Percentiles rank a stretch among this genome's conserved stretches.
Conservation (phyloP, 2,888 invertebrate species). For the Conus canariensis region DNA sequence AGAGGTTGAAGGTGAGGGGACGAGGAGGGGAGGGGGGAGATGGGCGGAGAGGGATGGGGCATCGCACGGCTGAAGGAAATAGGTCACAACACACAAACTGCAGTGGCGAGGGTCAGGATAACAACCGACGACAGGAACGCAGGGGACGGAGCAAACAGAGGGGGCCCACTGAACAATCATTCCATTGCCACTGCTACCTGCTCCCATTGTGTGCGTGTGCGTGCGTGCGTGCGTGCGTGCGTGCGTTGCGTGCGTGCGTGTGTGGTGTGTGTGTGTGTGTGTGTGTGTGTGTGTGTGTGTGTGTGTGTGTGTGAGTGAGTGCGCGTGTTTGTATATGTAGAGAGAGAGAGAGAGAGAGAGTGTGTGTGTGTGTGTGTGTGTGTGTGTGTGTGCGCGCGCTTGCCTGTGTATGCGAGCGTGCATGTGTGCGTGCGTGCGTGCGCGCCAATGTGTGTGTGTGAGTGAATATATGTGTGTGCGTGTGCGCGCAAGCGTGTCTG, state of each 20-base stretch:
- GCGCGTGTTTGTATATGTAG: background rate
- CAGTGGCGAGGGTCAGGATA: background rate
- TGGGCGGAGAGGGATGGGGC: background rate
- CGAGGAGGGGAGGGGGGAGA: too few relatives aligned
- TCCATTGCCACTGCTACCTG: background rate
- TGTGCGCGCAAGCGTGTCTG: background rate
- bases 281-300: background rate
- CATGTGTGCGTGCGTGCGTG: background rate
- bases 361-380: too few relatives aligned
- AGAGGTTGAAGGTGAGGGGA: too few relatives aligned
- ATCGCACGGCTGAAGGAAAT: background rate
- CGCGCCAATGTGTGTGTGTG: background rate
- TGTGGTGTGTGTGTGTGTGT: constrained; percentile 22
- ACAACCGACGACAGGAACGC: background rate
- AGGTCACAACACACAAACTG: background rate
- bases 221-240: constrained; percentile 19
- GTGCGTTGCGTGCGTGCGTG: constrained; percentile 6
- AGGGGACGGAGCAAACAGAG: background rate
- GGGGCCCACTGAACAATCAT: background rate
- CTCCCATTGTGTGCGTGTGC: constrained; percentile 3
- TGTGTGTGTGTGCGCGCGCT: background rate
- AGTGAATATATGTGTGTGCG: background rate
- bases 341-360: too few relatives aligned
- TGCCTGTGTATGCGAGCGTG: too few relatives aligned
- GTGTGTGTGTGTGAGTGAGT: background rate